These are phyloP conservation scores for Brevipalpus yothersi DNA, from an alignment of 1,140 invertebrate genomes.

Conservation along the genomic window DNA sequence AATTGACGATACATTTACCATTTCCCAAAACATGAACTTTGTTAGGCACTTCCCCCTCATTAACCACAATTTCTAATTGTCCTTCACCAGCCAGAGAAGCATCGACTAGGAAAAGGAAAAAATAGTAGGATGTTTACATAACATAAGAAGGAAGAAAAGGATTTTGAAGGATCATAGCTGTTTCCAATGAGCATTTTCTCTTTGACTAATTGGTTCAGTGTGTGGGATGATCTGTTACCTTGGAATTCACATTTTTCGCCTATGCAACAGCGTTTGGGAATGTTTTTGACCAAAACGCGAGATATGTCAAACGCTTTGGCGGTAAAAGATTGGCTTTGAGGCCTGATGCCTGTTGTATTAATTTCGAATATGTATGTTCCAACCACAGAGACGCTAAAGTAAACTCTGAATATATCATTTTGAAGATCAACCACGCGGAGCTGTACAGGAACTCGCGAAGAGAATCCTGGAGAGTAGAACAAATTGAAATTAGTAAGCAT, in stretches of 20 bases:
- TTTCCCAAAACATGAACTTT: slow-evolving; percentile 85
- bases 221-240: slow-evolving; percentile 27
- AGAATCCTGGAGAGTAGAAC: not conserved
- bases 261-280: slow-evolving; percentile 47
- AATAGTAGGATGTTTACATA: slow-evolving; percentile 2
- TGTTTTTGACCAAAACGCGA: slow-evolving; percentile 69
- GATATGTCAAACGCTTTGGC: slow-evolving; percentile 80
- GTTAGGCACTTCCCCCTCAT: slow-evolving; percentile 91
- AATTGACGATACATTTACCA: slow-evolving; percentile 76
- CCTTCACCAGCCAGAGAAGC: slow-evolving; percentile 85
- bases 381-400: slow-evolving; percentile 38
- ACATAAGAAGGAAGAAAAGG: not conserved
- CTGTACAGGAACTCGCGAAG: slow-evolving; percentile 9
- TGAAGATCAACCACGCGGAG: slow-evolving; percentile 26
- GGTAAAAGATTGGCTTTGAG: slow-evolving; percentile 55
- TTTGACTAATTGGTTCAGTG: slow-evolving; percentile 10
- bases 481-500: not conserved
- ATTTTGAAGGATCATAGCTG: slow-evolving; percentile 9
- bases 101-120: slow-evolving; percentile 37
- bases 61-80: slow-evolving; percentile 77
- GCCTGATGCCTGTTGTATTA: slow-evolving; percentile 52
- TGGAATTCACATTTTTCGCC: slow-evolving; percentile 77
- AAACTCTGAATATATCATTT: slow-evolving; percentile 44
- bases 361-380: slow-evolving; percentile 72
- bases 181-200: slow-evolving; percentile 13